Conservation (phyloP, 2,888 invertebrate genomes). For the Melanchra persicariae region DNA sequence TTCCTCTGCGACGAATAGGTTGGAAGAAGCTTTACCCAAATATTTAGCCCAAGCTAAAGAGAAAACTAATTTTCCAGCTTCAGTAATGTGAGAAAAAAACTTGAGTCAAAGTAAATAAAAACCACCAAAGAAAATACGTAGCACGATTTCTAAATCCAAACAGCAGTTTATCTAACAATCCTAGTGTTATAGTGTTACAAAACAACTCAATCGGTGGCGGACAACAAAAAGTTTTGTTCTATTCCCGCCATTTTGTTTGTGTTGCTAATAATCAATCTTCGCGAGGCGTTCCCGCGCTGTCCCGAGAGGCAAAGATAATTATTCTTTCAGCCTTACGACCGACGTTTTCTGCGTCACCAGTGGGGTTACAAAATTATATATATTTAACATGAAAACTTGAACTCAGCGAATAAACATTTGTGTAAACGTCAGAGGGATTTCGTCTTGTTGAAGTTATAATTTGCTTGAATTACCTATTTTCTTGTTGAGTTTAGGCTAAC, state of each 20-base stretch:
- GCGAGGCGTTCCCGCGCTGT: conserved; percentile 25
- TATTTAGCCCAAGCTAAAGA: neutral
- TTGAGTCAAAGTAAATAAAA: neutral
- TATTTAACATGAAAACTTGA: conserved; percentile 11
- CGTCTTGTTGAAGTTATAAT: neutral
- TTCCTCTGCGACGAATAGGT: no score
- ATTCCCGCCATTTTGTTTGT: conserved; percentile 27
- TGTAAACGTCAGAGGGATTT: neutral
- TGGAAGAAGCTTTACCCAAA: no score
- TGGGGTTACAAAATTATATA: conserved; percentile 17
- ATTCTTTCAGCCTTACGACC: conserved; percentile 47
- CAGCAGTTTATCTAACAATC: conserved; percentile 3
- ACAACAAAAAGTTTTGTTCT: conserved; percentile 36
- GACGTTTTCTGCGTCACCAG: conserved; percentile 13
- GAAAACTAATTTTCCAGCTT: neutral
- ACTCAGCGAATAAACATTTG: conserved; percentile 6
- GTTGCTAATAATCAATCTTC: conserved; percentile 62
- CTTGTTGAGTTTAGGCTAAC: conserved; percentile 2
- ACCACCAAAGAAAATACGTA: neutral
- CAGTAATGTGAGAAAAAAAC: neutral
- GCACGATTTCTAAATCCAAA: conserved; percentile 6
- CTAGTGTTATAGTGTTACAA: conserved; percentile 18
- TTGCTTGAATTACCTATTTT: conserved; percentile 11
- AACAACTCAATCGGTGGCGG: conserved; percentile 26
- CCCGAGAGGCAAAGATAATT: conserved; percentile 54